Percentiles rank a stretch among this genome's conserved stretches.
Evolutionary conservation across 2,888 invertebrate species (phyloP).

Genomic region (Sinhomidia bicolor): DNA sequence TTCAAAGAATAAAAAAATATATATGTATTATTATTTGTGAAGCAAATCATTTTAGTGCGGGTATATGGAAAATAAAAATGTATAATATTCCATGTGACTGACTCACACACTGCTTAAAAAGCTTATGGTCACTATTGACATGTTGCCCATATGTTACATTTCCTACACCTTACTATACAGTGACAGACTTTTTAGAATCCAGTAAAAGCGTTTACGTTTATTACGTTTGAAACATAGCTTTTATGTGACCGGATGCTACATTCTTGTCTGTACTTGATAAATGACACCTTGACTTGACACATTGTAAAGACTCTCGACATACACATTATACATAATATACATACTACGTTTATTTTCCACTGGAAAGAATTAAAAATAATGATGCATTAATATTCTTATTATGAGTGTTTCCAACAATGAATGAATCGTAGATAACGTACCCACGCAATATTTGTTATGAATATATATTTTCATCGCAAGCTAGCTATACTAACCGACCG

Average conservation of each 20-base stretch:
- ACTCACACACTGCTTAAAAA: too few relatives aligned
- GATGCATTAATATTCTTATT: too few relatives aligned
- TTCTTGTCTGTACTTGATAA: slow-evolving; percentile 28
- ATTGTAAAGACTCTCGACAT: background rate
- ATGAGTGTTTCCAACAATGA: too few relatives aligned
- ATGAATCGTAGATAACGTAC: too few relatives aligned
- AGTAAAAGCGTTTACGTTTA: too few relatives aligned
- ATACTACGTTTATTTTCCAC: too few relatives aligned
- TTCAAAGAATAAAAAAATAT: background rate
- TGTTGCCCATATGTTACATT: background rate
- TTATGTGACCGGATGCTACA: background rate
- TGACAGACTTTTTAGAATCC: background rate
- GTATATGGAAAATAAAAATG: background rate
- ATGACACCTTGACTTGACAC: slow-evolving; percentile 20
- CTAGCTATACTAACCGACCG: too few relatives aligned
- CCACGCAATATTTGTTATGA: too few relatives aligned
- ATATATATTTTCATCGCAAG: too few relatives aligned
- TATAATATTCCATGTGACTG: background rate
- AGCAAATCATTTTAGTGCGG: background rate
- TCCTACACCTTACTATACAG: background rate
- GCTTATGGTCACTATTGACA: background rate
- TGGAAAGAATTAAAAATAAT: too few relatives aligned
- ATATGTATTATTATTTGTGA: too few relatives aligned
- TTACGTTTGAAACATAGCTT: background rate
- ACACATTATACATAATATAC: background rate